Percentiles rank a stretch among this genome's conserved stretches.
These are phyloP conservation scores for Dipodomys ordii DNA, from an alignment of 2,113 vertebrate genomes.

Conservation along the genomic window DNA sequence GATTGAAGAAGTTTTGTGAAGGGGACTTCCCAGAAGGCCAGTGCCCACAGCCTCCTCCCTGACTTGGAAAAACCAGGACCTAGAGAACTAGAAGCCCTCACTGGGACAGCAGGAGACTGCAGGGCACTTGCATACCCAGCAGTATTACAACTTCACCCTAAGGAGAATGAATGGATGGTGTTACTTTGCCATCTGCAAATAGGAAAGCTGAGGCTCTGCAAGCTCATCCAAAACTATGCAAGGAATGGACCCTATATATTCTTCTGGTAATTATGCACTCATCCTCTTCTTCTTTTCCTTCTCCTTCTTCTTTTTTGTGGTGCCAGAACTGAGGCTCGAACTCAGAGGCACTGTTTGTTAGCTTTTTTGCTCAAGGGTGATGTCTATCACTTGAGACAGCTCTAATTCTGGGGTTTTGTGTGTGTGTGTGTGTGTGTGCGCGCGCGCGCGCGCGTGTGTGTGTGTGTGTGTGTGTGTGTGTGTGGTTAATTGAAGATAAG, in stretches of 20 bases:
- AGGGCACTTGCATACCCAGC: neutral
- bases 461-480: too few relatives aligned
- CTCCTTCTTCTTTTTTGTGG: too few relatives aligned
- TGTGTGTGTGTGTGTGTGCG: too few relatives aligned
- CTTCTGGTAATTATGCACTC: fast-evolving
- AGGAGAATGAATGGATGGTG: neutral
- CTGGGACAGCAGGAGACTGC: neutral
- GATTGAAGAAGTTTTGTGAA: neutral
- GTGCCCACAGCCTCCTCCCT: neutral
- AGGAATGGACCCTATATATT: fast-evolving
- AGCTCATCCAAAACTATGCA: neutral
- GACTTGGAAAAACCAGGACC: neutral
- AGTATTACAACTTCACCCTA: neutral
- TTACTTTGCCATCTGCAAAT: neutral
- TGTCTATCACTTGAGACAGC: too few relatives aligned
- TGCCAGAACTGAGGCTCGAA: too few relatives aligned
- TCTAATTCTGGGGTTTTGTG: too few relatives aligned
- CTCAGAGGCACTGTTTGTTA: too few relatives aligned
- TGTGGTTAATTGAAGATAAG: too few relatives aligned
- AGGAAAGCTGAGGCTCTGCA: neutral
- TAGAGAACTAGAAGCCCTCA: neutral
- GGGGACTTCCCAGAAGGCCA: neutral
- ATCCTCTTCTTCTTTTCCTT: too few relatives aligned
- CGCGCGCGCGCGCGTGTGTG: too few relatives aligned
- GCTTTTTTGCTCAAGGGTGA: too few relatives aligned